Evolutionary conservation across 2,113 vertebrate genomes (phyloP).

Genomic region (Pristiophorus japonicus): DNA sequence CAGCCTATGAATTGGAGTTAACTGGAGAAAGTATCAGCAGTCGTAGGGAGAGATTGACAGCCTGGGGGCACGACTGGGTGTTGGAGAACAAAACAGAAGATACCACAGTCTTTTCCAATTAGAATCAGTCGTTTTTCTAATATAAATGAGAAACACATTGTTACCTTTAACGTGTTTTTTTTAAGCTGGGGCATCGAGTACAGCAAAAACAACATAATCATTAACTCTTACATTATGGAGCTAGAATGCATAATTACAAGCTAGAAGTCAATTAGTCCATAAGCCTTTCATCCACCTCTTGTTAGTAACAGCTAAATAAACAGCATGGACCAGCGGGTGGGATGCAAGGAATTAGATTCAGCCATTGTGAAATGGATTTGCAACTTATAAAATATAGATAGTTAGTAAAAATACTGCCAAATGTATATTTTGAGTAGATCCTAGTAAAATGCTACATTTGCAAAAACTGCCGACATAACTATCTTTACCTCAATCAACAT

Average conservation of each 20-base stretch:
- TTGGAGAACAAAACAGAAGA: background rate
- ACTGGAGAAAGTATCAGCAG: background rate
- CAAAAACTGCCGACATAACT: too few species aligned
- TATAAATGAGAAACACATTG: conserved; percentile 9
- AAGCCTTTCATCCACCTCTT: background rate
- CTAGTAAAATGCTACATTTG: background rate
- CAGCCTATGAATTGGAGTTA: background rate
- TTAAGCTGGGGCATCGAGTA: background rate
- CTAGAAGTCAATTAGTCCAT: background rate
- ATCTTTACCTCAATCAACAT: background rate
- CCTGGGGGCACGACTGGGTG: background rate
- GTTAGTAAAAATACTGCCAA: background rate
- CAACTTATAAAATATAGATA: background rate
- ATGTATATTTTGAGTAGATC: background rate
- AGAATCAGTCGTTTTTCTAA: background rate
- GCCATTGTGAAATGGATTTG: background rate
- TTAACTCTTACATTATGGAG: background rate
- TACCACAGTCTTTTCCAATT: conserved; percentile 2
- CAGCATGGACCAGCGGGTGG: background rate
- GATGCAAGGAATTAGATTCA: background rate
- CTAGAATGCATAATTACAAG: conserved; percentile 17
- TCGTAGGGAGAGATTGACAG: background rate
- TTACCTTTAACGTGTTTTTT: background rate
- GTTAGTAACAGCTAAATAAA: background rate
- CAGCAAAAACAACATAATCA: conserved; percentile 11